These are phyloP conservation scores for Tinea trinotella DNA, from an alignment of 2,888 invertebrate genomes.

Conservation along the genomic window DNA sequence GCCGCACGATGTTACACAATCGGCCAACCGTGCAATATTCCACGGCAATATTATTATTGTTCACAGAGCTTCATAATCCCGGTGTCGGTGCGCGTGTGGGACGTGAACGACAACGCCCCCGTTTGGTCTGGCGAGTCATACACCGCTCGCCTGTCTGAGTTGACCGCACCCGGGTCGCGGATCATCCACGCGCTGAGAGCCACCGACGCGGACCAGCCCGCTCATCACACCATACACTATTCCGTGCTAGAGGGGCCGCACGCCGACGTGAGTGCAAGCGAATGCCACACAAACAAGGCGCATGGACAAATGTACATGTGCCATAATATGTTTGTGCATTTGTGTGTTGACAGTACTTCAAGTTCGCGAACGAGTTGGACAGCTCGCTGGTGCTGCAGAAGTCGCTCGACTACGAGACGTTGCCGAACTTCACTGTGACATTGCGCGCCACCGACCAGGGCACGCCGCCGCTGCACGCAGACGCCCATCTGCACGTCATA, in stretches of 20 bases:
- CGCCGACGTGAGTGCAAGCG: conserved; percentile 61
- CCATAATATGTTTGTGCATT: not conserved
- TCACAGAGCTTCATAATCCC: conserved; percentile 82
- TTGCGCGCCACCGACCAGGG: conserved; percentile 87
- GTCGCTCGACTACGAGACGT: conserved; percentile 86
- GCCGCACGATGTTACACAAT: no score
- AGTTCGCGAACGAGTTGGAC: conserved; percentile 88
- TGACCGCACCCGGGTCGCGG: conserved; percentile 78
- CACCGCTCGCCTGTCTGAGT: conserved; percentile 86
- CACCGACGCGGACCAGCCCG: conserved; percentile 88
- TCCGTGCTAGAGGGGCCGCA: conserved; percentile 84
- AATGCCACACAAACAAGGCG: not conserved
- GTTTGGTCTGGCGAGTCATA: conserved; percentile 87
- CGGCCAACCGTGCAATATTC: no score
- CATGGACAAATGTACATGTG: not conserved
- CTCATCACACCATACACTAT: conserved; percentile 89
- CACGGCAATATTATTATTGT: no score
- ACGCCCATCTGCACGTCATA: conserved; percentile 80
- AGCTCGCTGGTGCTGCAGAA: conserved; percentile 85
- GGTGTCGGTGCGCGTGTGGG: conserved; percentile 87
- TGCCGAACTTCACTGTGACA: conserved; percentile 82
- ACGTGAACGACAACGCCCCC: conserved; percentile 93
- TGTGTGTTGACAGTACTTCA: conserved; percentile 72
- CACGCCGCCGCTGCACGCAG: conserved; percentile 81
- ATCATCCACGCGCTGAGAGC: conserved; percentile 86